Evolutionary conservation across 2,888 invertebrate genomes (phyloP).

Genomic region (Sphaerophoria rueppellii): DNA sequence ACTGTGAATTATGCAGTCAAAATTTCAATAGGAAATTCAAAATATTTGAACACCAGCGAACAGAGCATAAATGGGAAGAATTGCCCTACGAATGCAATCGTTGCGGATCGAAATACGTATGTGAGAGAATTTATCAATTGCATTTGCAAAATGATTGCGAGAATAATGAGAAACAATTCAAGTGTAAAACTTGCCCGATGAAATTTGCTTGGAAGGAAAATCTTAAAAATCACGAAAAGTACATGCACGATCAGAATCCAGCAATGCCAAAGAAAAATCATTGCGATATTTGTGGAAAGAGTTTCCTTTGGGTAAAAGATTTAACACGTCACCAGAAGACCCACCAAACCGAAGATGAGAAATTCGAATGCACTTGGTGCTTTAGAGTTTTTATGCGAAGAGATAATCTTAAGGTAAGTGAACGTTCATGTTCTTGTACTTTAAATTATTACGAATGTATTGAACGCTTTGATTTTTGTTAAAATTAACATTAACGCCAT

Average conservation of each 20-base stretch:
- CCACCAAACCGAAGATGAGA: constrained; percentile 76
- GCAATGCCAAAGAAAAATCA: constrained; percentile 74
- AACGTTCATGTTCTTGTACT: not conserved
- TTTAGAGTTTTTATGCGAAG: constrained; percentile 78
- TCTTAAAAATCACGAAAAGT: constrained; percentile 76
- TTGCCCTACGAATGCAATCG: constrained; percentile 83
- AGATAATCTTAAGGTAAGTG: constrained; percentile 77
- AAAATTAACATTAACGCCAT: no score
- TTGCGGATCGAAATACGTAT: constrained; percentile 84
- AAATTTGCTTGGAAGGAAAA: constrained; percentile 81
- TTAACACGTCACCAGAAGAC: constrained; percentile 77
- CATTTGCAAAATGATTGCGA: constrained; percentile 83
- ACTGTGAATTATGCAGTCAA: constrained; percentile 77
- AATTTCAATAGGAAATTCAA: constrained; percentile 78
- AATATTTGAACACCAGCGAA: constrained; percentile 78
- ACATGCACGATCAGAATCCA: constrained; percentile 69
- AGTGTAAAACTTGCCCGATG: constrained; percentile 79
- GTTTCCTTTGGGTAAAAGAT: constrained; percentile 78
- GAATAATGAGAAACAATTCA: constrained; percentile 77
- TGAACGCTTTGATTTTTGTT: no score
- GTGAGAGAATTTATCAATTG: constrained; percentile 82
- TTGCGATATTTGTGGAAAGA: constrained; percentile 86
- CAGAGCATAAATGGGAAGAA: constrained; percentile 81
- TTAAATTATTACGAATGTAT: not conserved
- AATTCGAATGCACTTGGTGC: constrained; percentile 79